Percentiles rank a stretch among this genome's conserved stretches.
Conservation (phyloP, 2,113 vertebrate genomes). For the Sisor rabdophorus region DNA sequence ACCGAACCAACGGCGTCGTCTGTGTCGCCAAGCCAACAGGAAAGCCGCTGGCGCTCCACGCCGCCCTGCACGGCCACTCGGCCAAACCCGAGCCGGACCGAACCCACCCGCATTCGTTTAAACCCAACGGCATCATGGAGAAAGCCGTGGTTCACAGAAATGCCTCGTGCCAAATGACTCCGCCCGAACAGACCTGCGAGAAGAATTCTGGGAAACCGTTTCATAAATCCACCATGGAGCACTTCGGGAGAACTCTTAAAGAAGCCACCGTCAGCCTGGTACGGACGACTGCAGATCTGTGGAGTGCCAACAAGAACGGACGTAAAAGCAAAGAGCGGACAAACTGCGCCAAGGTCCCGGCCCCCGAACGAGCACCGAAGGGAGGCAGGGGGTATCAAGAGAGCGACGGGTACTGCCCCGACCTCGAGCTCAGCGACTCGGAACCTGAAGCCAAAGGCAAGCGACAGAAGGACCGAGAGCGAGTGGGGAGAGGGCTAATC, state of each 20-base stretch:
- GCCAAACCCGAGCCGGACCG: slow-evolving; percentile 65
- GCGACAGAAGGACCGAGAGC: slow-evolving; percentile 55
- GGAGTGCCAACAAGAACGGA: slow-evolving; percentile 76
- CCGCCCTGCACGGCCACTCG: slow-evolving; percentile 79
- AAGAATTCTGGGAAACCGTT: slow-evolving; percentile 72
- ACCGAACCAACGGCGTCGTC: slow-evolving; percentile 74
- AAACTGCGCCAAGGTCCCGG: slow-evolving; percentile 73
- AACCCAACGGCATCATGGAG: slow-evolving; percentile 78
- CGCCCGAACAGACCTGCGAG: slow-evolving; percentile 63
- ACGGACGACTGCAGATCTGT: slow-evolving; percentile 81
- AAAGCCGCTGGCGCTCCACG: slow-evolving; percentile 80
- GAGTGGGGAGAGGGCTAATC: slow-evolving; percentile 62
- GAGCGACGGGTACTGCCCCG: slow-evolving; percentile 93
- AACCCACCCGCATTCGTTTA: slow-evolving; percentile 49
- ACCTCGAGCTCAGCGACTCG: slow-evolving; percentile 93
- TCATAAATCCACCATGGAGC: slow-evolving; percentile 81
- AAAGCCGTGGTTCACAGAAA: slow-evolving; percentile 77
- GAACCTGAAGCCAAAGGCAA: slow-evolving; percentile 85
- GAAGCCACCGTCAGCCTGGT: slow-evolving; percentile 85
- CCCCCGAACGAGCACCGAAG: slow-evolving; percentile 65
- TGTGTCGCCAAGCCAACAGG: slow-evolving; percentile 65
- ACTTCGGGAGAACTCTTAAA: slow-evolving; percentile 87
- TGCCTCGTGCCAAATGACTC: slow-evolving; percentile 72
- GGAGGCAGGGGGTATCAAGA: slow-evolving; percentile 77
- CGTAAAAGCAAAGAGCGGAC: slow-evolving; percentile 78